These are phyloP conservation scores for Channallabes apus DNA, from an alignment of 2,797 vertebrate species.

Conservation along the genomic window DNA sequence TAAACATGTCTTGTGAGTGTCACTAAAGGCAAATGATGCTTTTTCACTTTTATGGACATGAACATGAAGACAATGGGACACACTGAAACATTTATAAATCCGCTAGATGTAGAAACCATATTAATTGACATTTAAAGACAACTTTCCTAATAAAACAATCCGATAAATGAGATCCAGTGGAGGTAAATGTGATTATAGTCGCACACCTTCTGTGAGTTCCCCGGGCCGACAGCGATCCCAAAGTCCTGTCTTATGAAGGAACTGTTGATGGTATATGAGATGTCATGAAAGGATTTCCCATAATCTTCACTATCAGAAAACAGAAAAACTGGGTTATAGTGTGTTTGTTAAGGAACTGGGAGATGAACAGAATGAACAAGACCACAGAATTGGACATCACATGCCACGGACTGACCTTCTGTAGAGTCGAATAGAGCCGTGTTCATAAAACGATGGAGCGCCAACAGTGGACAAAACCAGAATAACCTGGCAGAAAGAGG, in stretches of 20 bases:
- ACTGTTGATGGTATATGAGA: conserved; percentile 75
- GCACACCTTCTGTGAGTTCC: conserved; percentile 71
- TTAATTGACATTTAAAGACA: neutral
- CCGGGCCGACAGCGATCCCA: conserved; percentile 77
- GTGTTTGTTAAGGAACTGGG: neutral
- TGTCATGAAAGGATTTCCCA: conserved; percentile 80
- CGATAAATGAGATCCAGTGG: too few relatives aligned
- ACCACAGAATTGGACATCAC: neutral
- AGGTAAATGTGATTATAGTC: neutral
- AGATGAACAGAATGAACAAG: neutral
- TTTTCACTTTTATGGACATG: neutral
- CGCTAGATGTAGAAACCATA: neutral
- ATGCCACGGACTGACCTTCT: conserved; percentile 67
- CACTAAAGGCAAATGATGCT: neutral
- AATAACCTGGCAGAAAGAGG: conserved; percentile 66
- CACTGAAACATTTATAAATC: neutral
- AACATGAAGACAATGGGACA: neutral
- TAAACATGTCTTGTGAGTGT: neutral
- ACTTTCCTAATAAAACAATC: too few relatives aligned
- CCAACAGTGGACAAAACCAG: conserved; percentile 77
- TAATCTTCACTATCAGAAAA: conserved; percentile 71
- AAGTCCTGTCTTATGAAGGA: conserved; percentile 80
- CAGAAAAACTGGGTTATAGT: conserved; percentile 25
- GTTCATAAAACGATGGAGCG: conserved; percentile 64
- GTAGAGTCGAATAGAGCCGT: conserved; percentile 77